phyloP scores from a whole-genome alignment of 1,140 invertebrate genomes.

The Drosophila tropicalis region DNA sequence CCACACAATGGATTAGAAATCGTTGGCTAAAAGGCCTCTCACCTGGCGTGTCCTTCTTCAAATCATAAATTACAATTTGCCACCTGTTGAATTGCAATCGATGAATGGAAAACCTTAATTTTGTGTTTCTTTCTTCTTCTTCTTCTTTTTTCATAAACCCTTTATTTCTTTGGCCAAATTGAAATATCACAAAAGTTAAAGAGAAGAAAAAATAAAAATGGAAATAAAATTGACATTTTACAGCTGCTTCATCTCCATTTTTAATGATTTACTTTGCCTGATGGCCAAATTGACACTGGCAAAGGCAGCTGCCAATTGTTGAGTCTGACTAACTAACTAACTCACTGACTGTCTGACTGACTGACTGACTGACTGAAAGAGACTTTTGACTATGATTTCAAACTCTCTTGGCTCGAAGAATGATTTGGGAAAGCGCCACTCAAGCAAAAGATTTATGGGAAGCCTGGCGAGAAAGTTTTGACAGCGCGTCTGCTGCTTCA shows the following conservation, averaged over 20 bases:
- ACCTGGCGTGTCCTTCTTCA: slow-evolving; percentile 33
- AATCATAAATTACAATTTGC: slow-evolving; percentile 72
- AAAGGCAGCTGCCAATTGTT: slow-evolving; percentile 45
- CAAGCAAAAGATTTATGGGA: slow-evolving; percentile 55
- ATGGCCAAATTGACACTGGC: slow-evolving; percentile 58
- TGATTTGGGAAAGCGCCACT: slow-evolving; percentile 57
- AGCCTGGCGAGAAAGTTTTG: slow-evolving; percentile 33
- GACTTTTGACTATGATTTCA: slow-evolving; percentile 3
- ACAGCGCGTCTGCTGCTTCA: neutral
- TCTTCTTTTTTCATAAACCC: no score
- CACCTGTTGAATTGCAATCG: slow-evolving; percentile 42
- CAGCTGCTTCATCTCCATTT: slow-evolving; percentile 19
- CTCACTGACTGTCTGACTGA: neutral
- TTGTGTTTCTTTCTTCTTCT: no score
- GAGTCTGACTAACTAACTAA: neutral
- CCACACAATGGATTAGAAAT: slow-evolving; percentile 59
- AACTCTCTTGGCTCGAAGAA: slow-evolving; percentile 46
- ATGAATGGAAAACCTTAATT: neutral
- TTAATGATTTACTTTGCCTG: slow-evolving; percentile 41
- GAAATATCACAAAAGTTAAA: slow-evolving; percentile 56
- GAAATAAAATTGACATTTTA: slow-evolving; percentile 39
- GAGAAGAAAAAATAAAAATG: slow-evolving; percentile 23
- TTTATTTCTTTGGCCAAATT: slow-evolving; percentile 49
- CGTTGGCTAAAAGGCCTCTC: slow-evolving; percentile 57
- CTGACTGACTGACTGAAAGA: neutral